Percentiles rank a stretch among this genome's conserved stretches.
Conservation (phyloP, 1,140 invertebrate species). For the Zaprionus capensis region DNA sequence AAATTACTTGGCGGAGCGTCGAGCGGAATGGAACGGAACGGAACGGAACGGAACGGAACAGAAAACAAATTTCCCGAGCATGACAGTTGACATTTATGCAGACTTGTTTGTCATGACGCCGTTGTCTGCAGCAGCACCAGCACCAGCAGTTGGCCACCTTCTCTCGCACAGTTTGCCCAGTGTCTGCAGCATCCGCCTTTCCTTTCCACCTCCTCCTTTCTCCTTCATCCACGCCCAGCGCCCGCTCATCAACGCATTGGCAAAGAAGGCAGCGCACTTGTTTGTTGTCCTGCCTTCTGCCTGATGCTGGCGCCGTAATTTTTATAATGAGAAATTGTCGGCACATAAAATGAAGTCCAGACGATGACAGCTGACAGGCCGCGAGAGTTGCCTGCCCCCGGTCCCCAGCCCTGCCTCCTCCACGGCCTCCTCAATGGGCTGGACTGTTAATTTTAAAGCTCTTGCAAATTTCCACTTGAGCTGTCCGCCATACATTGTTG, state of each 20-base stretch:
- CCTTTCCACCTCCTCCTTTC: neutral
- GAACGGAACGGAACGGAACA: constrained; percentile 14
- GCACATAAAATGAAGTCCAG: constrained; percentile 80
- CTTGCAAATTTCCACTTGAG: constrained; percentile 75
- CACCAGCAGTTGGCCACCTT: too few species aligned
- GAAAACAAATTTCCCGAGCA: constrained; percentile 53
- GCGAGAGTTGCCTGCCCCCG: constrained; percentile 44
- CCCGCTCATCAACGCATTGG: neutral
- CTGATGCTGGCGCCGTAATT: constrained; percentile 63
- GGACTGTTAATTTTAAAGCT: constrained; percentile 70
- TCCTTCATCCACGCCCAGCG: neutral
- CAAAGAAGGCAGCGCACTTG: constrained; percentile 12
- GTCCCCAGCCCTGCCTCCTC: neutral
- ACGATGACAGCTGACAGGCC: constrained; percentile 71
- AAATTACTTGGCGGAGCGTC: constrained; percentile 37
- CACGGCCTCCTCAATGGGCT: constrained; percentile 26
- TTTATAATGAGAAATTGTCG: constrained; percentile 83
- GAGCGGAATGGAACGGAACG: neutral
- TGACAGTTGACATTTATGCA: constrained; percentile 73
- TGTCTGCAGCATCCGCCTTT: neutral
- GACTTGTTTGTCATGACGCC: constrained; percentile 52
- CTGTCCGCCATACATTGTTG: constrained; percentile 50
- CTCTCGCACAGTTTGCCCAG: constrained; percentile 4
- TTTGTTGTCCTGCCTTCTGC: constrained; percentile 36
- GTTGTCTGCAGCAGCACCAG: constrained; percentile 15